Evolutionary conservation across 1,140 invertebrate genomes (phyloP), one percentile per base, ranked within the genome.

Genomic region (Leptinotarsa defecta): DNA sequence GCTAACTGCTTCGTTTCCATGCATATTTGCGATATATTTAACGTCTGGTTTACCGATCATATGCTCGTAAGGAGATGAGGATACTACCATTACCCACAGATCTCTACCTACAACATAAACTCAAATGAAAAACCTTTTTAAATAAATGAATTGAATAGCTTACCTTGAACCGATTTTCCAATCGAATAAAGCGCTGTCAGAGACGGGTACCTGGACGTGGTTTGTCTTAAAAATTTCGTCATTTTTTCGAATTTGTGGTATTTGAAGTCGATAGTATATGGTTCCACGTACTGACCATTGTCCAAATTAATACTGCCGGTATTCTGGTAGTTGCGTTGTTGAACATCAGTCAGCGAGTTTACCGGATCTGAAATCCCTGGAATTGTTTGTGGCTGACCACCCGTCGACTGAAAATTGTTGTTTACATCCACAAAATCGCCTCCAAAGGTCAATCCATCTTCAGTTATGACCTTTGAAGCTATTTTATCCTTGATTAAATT

Each of bases 1-100:
- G 5, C 95, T 95, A 11, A 97, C 94, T 2, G 94, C 93, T 86
- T 97, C 94, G 82, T 96, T 96, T 52, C 95, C 95, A 83, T 97
- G 95, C 86, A 97, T 96, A 84, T 96, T 96, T 63, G 92, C 95
- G 13, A 97, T 92, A 83, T 96, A 96, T 86, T 97, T 96, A 1
- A 97, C 94, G 83, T 97, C 94, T 4, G 95, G 95, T 82, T 95
- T 95, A 52, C 95, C 93, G 76, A 97, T 91, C 91, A 95, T 95
- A 85, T 96, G 96, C 85, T 95, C 95, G 85, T 94, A 94, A 1
- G 92, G 96, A 61, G 92, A 96, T 57, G 92, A 91, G 0, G 95
- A 95, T 19, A 98, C 94, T 65, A 98, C 95, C 91, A 98, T 92
- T 27, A 98, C 96, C 96, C 96, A 98, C 17, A 98, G 89, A 82